Conservation (phyloP, 1,140 invertebrate genomes). For the Euborellia annulipes region DNA sequence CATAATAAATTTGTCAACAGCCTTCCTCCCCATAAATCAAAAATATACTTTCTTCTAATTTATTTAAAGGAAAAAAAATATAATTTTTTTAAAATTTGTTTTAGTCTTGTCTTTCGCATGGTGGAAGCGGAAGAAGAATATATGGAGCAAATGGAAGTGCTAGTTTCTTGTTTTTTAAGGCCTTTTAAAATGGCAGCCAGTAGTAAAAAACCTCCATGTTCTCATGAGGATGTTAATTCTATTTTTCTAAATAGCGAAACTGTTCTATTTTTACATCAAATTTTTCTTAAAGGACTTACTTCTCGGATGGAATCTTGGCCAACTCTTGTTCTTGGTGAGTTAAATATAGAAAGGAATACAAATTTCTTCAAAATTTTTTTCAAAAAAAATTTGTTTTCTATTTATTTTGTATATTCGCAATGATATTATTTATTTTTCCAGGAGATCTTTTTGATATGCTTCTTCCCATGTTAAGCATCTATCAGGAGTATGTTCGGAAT, state of each 20-base stretch:
- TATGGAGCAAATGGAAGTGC: conserved; percentile 76
- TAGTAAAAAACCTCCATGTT: conserved; percentile 82
- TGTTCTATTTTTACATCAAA: conserved; percentile 85
- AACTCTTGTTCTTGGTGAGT: conserved; percentile 65
- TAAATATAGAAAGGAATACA: neutral
- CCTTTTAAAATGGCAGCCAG: conserved; percentile 90
- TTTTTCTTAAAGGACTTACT: conserved; percentile 85
- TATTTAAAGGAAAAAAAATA: neutral
- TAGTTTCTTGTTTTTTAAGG: conserved; percentile 81
- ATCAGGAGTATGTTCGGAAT: conserved; percentile 87
- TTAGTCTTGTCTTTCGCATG: conserved; percentile 79
- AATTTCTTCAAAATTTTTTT: too few relatives aligned
- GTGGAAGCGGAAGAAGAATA: conserved; percentile 85
- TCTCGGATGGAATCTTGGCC: conserved; percentile 88
- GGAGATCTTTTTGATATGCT: conserved; percentile 89
- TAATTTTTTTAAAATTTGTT: conserved; percentile 13
- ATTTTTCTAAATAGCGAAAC: conserved; percentile 92
- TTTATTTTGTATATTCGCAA: too few relatives aligned
- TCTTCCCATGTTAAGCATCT: conserved; percentile 83
- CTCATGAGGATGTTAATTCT: conserved; percentile 88
- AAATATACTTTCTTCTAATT: too few relatives aligned
- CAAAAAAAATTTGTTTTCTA: too few relatives aligned
- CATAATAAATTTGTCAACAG: too few relatives aligned
- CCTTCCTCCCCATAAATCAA: too few relatives aligned
- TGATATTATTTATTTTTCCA: conserved; percentile 26